Evolutionary conservation across 2,888 invertebrate genomes (phyloP).

Genomic region (Resseliella maxima): DNA sequence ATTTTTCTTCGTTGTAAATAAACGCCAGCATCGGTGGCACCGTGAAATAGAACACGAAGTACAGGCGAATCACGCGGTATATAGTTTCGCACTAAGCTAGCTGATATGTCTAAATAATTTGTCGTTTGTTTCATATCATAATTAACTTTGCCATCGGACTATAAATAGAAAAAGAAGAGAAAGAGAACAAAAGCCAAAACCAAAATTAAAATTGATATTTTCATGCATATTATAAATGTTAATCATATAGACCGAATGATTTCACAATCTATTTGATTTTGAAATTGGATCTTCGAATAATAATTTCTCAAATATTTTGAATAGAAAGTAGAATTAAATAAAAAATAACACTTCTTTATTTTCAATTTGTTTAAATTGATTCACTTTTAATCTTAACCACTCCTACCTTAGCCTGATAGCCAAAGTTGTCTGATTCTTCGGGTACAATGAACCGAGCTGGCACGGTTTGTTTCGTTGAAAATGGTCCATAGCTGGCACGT

Average conservation of each 20-base stretch:
- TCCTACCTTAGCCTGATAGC: slow-evolving; percentile 63
- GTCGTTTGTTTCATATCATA: slow-evolving; percentile 71
- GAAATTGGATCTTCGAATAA: slow-evolving; percentile 55
- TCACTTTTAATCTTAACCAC: not conserved
- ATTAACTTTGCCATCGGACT: slow-evolving; percentile 22
- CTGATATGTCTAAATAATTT: slow-evolving; percentile 88
- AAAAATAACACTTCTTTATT: too few species aligned
- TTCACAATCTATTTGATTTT: slow-evolving; percentile 52
- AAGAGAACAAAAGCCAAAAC: not conserved
- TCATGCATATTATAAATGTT: not conserved
- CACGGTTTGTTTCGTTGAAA: slow-evolving; percentile 94
- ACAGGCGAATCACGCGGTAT: slow-evolving; percentile 91
- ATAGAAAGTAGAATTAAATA: too few species aligned
- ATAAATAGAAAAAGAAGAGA: not conserved
- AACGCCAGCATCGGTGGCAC: slow-evolving; percentile 86
- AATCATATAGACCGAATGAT: not conserved
- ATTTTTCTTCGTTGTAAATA: slow-evolving; percentile 82
- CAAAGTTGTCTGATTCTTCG: slow-evolving; percentile 77
- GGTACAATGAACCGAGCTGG: slow-evolving; percentile 88
- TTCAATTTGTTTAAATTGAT: too few species aligned
- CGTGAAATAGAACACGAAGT: slow-evolving; percentile 92
- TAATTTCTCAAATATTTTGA: too few species aligned
- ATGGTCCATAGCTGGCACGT: slow-evolving; percentile 92
- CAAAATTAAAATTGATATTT: not conserved
- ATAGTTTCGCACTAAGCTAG: slow-evolving; percentile 89